phyloP scores from a whole-genome alignment of 2,797 vertebrate species.

The Chelon auratus region DNA sequence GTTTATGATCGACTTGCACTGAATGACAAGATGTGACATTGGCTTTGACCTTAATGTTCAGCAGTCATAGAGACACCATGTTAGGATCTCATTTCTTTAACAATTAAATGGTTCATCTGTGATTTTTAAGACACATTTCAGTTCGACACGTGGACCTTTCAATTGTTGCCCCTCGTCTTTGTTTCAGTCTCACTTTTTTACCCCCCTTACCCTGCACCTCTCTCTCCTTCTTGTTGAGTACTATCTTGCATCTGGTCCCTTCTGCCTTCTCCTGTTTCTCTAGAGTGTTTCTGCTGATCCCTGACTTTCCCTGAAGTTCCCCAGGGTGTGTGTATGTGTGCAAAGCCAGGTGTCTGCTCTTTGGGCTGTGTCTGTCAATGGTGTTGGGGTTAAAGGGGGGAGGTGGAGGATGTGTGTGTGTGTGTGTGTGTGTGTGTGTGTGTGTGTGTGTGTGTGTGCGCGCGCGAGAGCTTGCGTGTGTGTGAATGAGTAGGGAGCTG shows the following conservation, averaged over 20 bases:
- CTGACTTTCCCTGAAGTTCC: constrained; percentile 83
- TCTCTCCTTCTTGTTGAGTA: constrained; percentile 81
- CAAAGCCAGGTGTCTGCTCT: constrained; percentile 81
- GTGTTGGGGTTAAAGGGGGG: constrained; percentile 71
- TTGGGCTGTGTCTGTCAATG: constrained; percentile 92
- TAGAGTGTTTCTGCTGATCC: constrained; percentile 86
- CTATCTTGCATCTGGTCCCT: constrained; percentile 88
- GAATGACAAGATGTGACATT: not conserved
- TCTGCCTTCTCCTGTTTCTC: constrained; percentile 84
- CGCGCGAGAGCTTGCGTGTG: constrained; percentile 20
- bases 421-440: constrained; percentile 34
- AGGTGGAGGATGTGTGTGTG: constrained; percentile 17
- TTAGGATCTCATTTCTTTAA: not conserved
- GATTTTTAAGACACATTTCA: constrained; percentile 9
- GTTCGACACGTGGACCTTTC: constrained; percentile 35
- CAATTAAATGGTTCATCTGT: not conserved
- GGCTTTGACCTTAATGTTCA: constrained; percentile 2
- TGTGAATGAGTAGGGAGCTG: constrained; percentile 76
- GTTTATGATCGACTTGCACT: not conserved
- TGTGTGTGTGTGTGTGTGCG: constrained; percentile 33
- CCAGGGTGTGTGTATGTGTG: constrained; percentile 72
- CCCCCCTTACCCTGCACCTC: constrained; percentile 16
- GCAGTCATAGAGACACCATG: too few relatives aligned
- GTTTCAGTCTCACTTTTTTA: constrained; percentile 50
- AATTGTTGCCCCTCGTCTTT: constrained; percentile 38